Conservation (phyloP, 1,140 invertebrate species). For the Monochamus saltuarius region DNA sequence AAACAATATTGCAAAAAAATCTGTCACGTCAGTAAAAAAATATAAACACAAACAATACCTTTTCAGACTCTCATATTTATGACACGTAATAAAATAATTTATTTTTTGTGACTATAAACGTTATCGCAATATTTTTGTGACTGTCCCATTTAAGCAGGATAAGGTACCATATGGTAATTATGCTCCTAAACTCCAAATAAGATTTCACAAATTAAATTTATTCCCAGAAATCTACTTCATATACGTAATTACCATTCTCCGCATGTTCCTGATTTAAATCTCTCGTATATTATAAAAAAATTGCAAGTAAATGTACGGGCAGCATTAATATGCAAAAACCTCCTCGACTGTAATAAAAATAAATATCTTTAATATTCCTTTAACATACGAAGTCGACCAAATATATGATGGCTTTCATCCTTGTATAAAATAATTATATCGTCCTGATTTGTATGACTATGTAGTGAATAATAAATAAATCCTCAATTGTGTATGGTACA, state of each 20-base stretch:
- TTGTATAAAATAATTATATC: constrained; percentile 16
- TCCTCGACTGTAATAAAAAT: constrained; percentile 23
- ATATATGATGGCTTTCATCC: constrained; percentile 23
- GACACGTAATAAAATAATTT: too few species aligned
- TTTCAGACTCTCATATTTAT: too few species aligned
- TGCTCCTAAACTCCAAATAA: constrained; percentile 5
- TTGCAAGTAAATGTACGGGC: constrained; percentile 11
- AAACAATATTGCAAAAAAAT: too few species aligned
- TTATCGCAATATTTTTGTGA: too few species aligned
- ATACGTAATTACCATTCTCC: not conserved
- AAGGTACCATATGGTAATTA: not conserved
- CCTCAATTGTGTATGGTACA: constrained; percentile 30
- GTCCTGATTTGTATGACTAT: constrained; percentile 19
- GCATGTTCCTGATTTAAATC: constrained; percentile 8
- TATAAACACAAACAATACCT: too few species aligned
- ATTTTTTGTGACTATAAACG: too few species aligned
- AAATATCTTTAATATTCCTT: constrained; percentile 29
- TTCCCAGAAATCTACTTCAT: not conserved
- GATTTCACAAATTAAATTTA: too few species aligned
- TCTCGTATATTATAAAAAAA: constrained; percentile 9
- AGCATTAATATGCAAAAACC: constrained; percentile 21
- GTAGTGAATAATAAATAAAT: constrained; percentile 31
- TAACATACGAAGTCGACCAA: constrained; percentile 23
- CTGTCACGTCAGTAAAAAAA: too few species aligned
- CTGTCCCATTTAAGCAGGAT: too few species aligned